These are phyloP conservation scores for Dicranocentrus wangi DNA, from an alignment of 2,888 invertebrate genomes.

Conservation along the genomic window DNA sequence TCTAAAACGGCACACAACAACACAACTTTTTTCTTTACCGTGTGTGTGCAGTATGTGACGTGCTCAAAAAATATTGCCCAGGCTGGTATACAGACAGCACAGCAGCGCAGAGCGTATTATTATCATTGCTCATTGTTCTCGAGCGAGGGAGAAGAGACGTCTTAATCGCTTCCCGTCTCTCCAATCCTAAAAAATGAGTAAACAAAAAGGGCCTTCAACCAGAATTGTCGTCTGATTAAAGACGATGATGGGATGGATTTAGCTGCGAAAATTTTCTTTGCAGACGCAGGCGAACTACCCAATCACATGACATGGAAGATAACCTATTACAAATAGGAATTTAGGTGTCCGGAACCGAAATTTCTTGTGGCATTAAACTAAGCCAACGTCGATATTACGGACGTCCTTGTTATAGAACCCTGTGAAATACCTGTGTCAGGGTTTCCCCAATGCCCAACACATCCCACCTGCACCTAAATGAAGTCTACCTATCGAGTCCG, in stretches of 20 bases:
- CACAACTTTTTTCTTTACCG: too few relatives aligned
- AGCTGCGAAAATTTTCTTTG: too few relatives aligned
- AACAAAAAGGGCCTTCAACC: background rate
- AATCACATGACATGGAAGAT: background rate
- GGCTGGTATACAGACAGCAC: too few relatives aligned
- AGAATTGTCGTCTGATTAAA: background rate
- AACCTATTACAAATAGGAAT: background rate
- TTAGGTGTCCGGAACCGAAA: background rate
- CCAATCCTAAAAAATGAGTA: background rate
- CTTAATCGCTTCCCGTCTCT: slow-evolving; percentile 2
- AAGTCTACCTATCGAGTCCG: background rate
- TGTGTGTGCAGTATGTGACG: too few relatives aligned
- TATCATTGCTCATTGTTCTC: slow-evolving; percentile 6
- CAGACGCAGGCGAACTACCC: too few relatives aligned
- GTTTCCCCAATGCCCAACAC: too few relatives aligned
- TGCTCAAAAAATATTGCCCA: too few relatives aligned
- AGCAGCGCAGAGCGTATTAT: too few relatives aligned
- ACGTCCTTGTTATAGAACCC: too few relatives aligned
- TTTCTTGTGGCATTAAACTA: too few relatives aligned
- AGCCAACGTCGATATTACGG: too few relatives aligned
- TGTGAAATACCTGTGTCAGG: too few relatives aligned
- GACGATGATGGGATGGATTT: background rate
- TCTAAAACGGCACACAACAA: slow-evolving; percentile 2
- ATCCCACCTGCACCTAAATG: background rate
- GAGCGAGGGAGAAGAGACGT: background rate